These are phyloP conservation scores for Papilio polytes DNA, from an alignment of 1,140 invertebrate species.

Conservation along the genomic window DNA sequence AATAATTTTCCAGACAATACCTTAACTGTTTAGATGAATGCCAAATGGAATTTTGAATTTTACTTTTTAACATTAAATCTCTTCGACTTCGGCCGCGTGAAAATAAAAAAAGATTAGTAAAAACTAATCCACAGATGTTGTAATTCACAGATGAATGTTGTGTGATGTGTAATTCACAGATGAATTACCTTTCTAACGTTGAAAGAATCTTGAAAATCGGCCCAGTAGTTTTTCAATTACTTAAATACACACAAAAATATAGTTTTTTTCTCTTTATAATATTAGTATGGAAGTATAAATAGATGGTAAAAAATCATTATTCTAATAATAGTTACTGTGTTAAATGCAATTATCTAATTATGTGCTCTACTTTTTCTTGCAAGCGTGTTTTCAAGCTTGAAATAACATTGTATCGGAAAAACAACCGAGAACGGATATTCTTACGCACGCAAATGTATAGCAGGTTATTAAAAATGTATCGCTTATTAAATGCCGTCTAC, in stretches of 20 bases:
- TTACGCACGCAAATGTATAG: neutral
- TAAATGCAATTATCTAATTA: neutral
- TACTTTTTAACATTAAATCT: too few species aligned
- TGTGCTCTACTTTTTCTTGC: constrained; percentile 6
- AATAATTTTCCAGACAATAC: neutral
- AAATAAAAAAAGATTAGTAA: too few species aligned
- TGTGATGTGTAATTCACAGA: too few species aligned
- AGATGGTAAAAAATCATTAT: neutral
- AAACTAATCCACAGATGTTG: too few species aligned
- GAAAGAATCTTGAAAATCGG: too few species aligned
- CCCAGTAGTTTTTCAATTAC: too few species aligned
- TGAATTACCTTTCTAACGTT: too few species aligned
- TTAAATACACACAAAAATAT: too few species aligned
- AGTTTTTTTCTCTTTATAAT: too few species aligned
- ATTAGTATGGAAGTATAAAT: too few species aligned
- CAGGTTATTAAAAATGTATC: neutral
- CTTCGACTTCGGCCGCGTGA: too few species aligned
- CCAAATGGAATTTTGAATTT: neutral
- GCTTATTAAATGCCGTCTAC: neutral
- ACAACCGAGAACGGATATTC: constrained; percentile 19
- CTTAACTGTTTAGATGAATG: neutral
- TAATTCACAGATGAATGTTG: too few species aligned
- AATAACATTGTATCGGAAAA: constrained; percentile 17
- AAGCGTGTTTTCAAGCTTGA: constrained; percentile 18
- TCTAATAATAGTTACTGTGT: neutral